These are phyloP conservation scores for Pseudoips prasinana DNA, from an alignment of 2,888 invertebrate species.

Conservation along the genomic window DNA sequence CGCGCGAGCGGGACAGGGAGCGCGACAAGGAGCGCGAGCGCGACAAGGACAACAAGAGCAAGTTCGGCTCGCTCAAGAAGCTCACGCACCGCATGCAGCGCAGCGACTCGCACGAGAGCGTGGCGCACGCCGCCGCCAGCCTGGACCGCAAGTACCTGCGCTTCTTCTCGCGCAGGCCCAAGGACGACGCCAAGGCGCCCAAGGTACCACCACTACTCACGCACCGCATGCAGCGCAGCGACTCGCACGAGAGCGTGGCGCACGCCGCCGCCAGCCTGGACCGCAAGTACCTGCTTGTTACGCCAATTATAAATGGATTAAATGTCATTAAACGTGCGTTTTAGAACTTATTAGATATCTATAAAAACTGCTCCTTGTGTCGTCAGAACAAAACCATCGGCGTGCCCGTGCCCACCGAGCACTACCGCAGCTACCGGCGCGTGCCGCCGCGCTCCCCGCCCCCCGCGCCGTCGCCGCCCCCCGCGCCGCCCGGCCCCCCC, in stretches of 20 bases:
- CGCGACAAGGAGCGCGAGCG: slow-evolving; percentile 37
- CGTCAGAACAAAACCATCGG: slow-evolving; percentile 54
- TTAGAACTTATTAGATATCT: too few relatives aligned
- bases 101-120: slow-evolving; percentile 71
- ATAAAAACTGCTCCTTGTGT: too few relatives aligned
- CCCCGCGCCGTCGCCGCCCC: slow-evolving; percentile 84
- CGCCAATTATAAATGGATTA: too few relatives aligned
- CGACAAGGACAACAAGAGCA: slow-evolving; percentile 54
- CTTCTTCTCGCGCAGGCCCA: slow-evolving; percentile 72
- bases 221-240: not conserved
- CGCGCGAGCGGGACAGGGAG: slow-evolving; percentile 46
- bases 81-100: slow-evolving; percentile 61
- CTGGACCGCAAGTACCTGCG: slow-evolving; percentile 86
- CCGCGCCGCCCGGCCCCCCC: slow-evolving; percentile 77
- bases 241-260: slow-evolving; percentile 44
- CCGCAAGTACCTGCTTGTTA: slow-evolving; percentile 85
- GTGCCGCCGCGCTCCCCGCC: slow-evolving; percentile 88
- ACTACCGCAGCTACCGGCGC: slow-evolving; percentile 83
- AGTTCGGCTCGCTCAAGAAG: slow-evolving; percentile 47
- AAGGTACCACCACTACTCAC: slow-evolving; percentile 37
- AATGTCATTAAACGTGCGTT: too few relatives aligned
- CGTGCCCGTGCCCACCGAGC: slow-evolving; percentile 89
- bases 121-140: slow-evolving; percentile 76
- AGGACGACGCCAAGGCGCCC: slow-evolving; percentile 66
- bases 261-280: slow-evolving; percentile 84